Conservation (phyloP, 2,888 invertebrate species). For the Nemoura dubitans region DNA sequence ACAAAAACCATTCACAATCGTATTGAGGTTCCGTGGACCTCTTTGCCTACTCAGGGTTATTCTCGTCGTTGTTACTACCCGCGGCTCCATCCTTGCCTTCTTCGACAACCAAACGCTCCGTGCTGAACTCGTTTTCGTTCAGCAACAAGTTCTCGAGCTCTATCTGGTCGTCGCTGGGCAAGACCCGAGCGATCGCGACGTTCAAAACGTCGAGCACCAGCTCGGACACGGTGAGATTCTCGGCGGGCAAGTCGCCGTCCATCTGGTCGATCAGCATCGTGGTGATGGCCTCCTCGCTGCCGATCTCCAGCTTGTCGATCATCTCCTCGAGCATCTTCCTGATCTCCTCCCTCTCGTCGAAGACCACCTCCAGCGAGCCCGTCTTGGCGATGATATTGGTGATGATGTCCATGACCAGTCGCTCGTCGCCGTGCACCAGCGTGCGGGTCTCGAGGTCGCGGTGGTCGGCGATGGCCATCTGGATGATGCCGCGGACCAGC, state of each 20-base stretch:
- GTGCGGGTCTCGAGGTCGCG: background rate
- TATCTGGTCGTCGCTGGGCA: background rate
- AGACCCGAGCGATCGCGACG: background rate
- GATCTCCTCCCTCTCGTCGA: background rate
- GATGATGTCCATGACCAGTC: background rate
- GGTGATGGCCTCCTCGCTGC: background rate
- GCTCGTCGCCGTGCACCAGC: background rate
- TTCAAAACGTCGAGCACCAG: background rate
- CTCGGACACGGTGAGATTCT: background rate
- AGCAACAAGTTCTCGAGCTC: background rate
- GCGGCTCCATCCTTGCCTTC: no score
- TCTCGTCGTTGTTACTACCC: no score
- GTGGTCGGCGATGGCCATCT: background rate
- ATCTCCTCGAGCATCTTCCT: slow-evolving; percentile 21
- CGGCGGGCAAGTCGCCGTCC: background rate
- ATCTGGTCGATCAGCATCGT: background rate
- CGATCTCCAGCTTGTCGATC: slow-evolving; percentile 21
- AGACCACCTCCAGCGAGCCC: background rate
- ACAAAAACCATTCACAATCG: no score
- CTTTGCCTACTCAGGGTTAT: no score
- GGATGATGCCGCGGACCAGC: background rate
- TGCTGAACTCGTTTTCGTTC: background rate
- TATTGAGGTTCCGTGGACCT: no score
- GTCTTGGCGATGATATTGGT: background rate
- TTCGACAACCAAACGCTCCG: background rate